phyloP scores from a whole-genome alignment of 2,888 invertebrate genomes.

The Rhamnusium bicolor region DNA sequence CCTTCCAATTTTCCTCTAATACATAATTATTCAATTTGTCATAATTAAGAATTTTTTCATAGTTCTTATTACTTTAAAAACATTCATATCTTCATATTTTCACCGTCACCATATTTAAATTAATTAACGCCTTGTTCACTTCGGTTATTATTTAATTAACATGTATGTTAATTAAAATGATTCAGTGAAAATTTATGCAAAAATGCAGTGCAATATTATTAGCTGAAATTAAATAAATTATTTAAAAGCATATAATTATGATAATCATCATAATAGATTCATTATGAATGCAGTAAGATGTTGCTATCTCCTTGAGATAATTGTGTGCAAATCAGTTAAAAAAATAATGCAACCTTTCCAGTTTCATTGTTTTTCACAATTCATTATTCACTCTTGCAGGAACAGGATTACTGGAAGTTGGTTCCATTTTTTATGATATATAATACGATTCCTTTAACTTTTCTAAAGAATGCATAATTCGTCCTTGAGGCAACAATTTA shows the following conservation, averaged over 20 bases:
- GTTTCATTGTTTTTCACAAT: not conserved
- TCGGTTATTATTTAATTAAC: slow-evolving; percentile 6
- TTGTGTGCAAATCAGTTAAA: slow-evolving; percentile 12
- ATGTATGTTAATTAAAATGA: not conserved
- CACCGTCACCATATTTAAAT: not conserved
- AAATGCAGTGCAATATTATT: not conserved
- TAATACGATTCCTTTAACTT: no score
- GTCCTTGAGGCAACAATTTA: no score
- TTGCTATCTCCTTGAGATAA: slow-evolving; percentile 9
- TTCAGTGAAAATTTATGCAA: slow-evolving; percentile 16
- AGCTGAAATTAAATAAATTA: not conserved
- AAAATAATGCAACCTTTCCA: not conserved
- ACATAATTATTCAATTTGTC: no score
- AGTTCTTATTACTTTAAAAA: no score
- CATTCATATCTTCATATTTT: not conserved
- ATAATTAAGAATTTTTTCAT: no score
- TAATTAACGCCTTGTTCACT: slow-evolving; percentile 3
- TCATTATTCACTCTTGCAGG: not conserved
- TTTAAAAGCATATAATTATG: slow-evolving; percentile 1
- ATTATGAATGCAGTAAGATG: slow-evolving; percentile 2
- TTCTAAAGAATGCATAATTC: no score
- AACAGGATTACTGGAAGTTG: not conserved
- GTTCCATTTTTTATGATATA: no score
- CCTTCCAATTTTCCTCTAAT: no score
- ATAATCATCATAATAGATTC: slow-evolving; percentile 12